These are phyloP conservation scores for Odontamblyopus lacepedii DNA, from an alignment of 2,797 vertebrate species.

Conservation along the genomic window DNA sequence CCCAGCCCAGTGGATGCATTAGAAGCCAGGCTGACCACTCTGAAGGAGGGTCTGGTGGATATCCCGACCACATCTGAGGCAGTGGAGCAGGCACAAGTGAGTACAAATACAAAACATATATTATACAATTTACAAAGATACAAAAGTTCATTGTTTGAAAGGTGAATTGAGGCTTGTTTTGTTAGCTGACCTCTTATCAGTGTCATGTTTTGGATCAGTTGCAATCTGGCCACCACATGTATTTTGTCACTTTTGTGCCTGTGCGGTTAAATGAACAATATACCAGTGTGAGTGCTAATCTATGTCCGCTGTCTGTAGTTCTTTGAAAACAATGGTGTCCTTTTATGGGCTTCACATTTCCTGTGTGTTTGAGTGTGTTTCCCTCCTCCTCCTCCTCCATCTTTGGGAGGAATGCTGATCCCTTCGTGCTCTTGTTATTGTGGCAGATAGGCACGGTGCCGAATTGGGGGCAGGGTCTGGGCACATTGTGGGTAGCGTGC, in stretches of 20 bases:
- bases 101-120: constrained; percentile 4
- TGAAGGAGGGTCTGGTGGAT: constrained; percentile 62
- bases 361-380: constrained; percentile 33
- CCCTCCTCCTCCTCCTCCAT: constrained; percentile 44
- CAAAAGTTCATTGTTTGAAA: not conserved
- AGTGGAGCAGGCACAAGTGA: constrained; percentile 85
- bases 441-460: constrained; percentile 59
- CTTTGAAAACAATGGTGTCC: constrained; percentile 43
- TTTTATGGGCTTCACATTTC: constrained; percentile 49
- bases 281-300: constrained; percentile 26
- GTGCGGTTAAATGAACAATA: constrained; percentile 12
- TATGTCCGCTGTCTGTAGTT: constrained; percentile 27
- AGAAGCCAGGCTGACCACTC: constrained; percentile 71
- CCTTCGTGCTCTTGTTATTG: constrained; percentile 61
- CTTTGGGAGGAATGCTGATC: constrained; percentile 58
- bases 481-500: constrained; percentile 72
- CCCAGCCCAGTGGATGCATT: constrained; percentile 69
- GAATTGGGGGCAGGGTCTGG: constrained; percentile 32
- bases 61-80: constrained; percentile 73
- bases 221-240: constrained; percentile 11
- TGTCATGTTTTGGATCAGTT: not conserved
- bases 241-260: constrained; percentile 20
- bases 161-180: not conserved
- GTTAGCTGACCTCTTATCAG: not conserved
- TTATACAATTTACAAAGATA: not conserved